Evolutionary conservation across 2,888 invertebrate genomes (phyloP).

Genomic region (Patella caerulea): DNA sequence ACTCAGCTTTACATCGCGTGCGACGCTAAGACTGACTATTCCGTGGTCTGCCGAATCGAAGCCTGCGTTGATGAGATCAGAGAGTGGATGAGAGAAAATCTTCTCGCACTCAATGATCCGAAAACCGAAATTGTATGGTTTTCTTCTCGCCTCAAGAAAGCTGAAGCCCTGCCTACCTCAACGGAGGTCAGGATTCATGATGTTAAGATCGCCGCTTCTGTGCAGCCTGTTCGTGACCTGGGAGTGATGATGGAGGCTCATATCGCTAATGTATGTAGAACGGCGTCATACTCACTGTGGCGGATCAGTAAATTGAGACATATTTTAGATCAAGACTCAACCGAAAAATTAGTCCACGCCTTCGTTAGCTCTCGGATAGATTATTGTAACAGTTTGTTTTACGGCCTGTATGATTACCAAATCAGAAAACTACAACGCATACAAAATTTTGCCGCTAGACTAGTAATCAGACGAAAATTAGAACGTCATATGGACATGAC

Average conservation of each 20-base stretch:
- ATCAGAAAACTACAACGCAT: slow-evolving; percentile 8
- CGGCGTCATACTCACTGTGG: slow-evolving; percentile 1
- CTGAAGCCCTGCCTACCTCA: no score
- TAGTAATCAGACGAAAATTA: not conserved
- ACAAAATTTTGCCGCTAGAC: slow-evolving; percentile 11
- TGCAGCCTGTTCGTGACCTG: not conserved
- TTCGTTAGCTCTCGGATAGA: slow-evolving; percentile 1
- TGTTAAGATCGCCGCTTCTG: not conserved
- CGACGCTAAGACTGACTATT: no score
- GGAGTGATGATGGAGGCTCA: not conserved
- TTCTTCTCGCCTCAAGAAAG: no score
- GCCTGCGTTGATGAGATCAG: no score
- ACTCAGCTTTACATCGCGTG: no score
- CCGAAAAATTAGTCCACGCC: slow-evolving; percentile 1
- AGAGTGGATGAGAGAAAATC: no score
- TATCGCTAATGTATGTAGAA: not conserved
- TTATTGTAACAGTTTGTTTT: slow-evolving; percentile 15
- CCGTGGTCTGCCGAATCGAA: no score
- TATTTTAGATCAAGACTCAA: not conserved
- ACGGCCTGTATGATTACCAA: not conserved
- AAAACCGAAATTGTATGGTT: no score
- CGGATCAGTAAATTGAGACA: not conserved
- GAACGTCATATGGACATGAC: not conserved
- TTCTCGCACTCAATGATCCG: no score
- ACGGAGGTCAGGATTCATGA: no score